These are phyloP conservation scores for Xestia sexstrigata DNA, from an alignment of 2,888 invertebrate genomes.

Conservation along the genomic window DNA sequence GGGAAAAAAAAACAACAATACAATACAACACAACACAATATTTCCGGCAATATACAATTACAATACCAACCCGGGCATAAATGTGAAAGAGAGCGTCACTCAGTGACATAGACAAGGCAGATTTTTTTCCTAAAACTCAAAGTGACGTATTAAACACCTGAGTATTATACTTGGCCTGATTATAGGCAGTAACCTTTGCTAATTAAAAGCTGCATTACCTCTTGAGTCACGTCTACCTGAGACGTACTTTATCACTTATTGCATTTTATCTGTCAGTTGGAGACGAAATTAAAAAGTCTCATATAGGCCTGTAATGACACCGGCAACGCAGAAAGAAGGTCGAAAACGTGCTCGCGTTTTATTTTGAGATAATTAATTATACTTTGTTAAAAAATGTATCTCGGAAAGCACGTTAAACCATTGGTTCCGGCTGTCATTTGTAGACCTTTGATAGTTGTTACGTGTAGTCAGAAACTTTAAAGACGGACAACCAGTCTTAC, in stretches of 20 bases:
- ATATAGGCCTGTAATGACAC: background rate
- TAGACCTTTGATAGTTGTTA: no score
- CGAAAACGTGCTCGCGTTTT: background rate
- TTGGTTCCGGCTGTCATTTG: no score
- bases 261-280: background rate
- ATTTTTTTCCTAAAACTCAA: background rate
- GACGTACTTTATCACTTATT: slow-evolving; percentile 6
- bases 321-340: background rate
- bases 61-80: no score
- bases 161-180: background rate
- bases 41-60: no score
- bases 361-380: no score
- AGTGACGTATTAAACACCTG: background rate
- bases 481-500: no score
- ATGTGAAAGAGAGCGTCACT: background rate
- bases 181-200: background rate
- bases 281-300: slow-evolving; percentile 21
- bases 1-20: no score
- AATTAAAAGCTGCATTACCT: background rate
- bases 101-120: background rate
- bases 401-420: no score
- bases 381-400: no score
- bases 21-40: no score
- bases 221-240: slow-evolving; percentile 1
- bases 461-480: no score